phyloP scores from a whole-genome alignment of 2,113 vertebrate species.

The Malurus melanocephalus region DNA sequence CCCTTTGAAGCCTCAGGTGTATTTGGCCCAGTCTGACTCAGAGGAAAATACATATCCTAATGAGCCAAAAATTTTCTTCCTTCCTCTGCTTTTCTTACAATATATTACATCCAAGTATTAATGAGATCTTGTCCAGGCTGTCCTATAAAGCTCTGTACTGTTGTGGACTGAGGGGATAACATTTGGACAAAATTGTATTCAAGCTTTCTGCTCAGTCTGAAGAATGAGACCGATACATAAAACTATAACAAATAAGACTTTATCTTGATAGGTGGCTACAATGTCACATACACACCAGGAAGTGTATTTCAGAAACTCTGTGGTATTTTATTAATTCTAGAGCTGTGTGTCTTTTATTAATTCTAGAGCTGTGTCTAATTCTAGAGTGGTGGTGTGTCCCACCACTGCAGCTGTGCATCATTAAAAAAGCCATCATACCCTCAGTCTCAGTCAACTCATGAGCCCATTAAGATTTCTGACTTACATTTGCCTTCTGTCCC shows the following conservation, averaged over 20 bases:
- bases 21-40: neutral
- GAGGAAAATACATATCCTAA: neutral
- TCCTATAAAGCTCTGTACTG: neutral
- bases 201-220: neutral
- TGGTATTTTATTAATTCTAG: neutral
- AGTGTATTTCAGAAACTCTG: neutral
- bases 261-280: neutral
- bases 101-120: neutral
- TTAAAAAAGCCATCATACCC: neutral
- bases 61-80: neutral
- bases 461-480: neutral
- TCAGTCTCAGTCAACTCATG: neutral
- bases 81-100: neutral
- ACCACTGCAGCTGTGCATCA: neutral
- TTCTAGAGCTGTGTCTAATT: neutral
- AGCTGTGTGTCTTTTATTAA: neutral
- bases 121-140: neutral
- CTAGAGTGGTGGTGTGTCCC: too few relatives aligned
- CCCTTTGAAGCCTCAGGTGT: neutral
- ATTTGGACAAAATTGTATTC: neutral
- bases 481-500: neutral
- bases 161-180: neutral
- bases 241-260: neutral
- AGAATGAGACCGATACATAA: neutral
- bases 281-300: neutral